A percentile compares a stretch with the other conserved stretches of the same genome.
Conservation (phyloP, 2,888 invertebrate genomes). For the Philaethria dido region DNA sequence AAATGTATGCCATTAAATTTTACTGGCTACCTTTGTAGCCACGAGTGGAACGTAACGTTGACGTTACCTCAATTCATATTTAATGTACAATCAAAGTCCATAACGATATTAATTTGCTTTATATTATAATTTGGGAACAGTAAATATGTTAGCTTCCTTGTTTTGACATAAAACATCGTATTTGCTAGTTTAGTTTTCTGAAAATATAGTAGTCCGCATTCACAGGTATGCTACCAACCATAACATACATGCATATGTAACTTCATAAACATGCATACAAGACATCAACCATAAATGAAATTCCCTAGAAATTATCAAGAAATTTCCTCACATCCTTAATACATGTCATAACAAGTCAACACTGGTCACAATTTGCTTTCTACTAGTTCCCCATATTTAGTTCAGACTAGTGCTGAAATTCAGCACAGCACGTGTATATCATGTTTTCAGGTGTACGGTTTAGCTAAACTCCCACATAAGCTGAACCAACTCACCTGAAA, state of each 20-base stretch:
- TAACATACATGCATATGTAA: no score
- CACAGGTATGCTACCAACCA: no score
- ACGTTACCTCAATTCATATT: constrained; percentile 4
- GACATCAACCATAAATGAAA: neutral
- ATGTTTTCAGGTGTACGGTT: constrained; percentile 14
- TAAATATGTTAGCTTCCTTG: no score
- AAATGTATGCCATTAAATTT: constrained; percentile 14
- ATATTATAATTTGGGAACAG: neutral
- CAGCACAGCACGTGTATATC: neutral
- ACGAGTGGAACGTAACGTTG: neutral
- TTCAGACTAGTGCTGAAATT: neutral
- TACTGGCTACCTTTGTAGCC: neutral
- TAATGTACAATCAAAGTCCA: constrained; percentile 8
- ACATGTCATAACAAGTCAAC: neutral
- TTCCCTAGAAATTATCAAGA: neutral
- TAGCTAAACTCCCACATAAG: constrained; percentile 14
- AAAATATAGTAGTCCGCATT: no score
- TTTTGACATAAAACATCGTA: no score
- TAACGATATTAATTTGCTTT: neutral
- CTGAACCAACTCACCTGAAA: constrained; percentile 21
- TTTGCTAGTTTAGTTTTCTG: no score
- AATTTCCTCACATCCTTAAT: no score
- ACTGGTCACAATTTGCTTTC: neutral
- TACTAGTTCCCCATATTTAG: constrained; percentile 1
- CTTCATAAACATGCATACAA: neutral